Evolutionary conservation across 1,140 invertebrate genomes (phyloP).

Genomic region (Zaprionus davidi): DNA sequence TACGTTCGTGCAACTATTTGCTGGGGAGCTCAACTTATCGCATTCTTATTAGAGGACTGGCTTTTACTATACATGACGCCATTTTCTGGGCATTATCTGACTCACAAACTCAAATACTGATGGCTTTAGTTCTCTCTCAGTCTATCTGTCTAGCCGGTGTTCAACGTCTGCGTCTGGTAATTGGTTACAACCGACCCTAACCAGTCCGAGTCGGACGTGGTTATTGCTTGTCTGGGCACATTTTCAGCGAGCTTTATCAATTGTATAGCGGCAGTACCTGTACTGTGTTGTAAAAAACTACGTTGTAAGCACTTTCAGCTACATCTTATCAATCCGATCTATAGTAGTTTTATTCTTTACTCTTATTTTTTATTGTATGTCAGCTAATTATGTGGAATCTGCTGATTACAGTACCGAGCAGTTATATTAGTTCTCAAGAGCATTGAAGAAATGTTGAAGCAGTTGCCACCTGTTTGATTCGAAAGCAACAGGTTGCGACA

Average conservation of each 20-base stretch:
- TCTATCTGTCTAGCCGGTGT: neutral
- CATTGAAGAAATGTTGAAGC: neutral
- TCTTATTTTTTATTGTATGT: neutral
- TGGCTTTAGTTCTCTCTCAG: neutral
- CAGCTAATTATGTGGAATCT: slow-evolving; percentile 15
- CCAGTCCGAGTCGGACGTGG: slow-evolving; percentile 34
- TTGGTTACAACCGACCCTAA: slow-evolving; percentile 50
- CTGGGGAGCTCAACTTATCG: slow-evolving; percentile 11
- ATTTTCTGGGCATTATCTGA: slow-evolving; percentile 30
- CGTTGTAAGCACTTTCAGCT: slow-evolving; percentile 28
- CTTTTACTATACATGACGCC: slow-evolving; percentile 18
- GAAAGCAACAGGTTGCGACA: slow-evolving; percentile 11
- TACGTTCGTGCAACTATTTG: neutral
- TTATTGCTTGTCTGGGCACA: slow-evolving; percentile 25
- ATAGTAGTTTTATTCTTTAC: slow-evolving; percentile 7
- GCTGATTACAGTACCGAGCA: neutral
- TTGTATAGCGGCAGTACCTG: slow-evolving; percentile 17
- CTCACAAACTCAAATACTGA: neutral
- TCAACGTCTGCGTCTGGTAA: slow-evolving; percentile 20
- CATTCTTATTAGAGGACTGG: neutral
- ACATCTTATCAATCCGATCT: slow-evolving; percentile 39
- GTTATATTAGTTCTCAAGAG: neutral
- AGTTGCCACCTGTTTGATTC: slow-evolving; percentile 3
- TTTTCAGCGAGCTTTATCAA: slow-evolving; percentile 38
- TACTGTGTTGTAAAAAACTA: slow-evolving; percentile 23